phyloP scores from a whole-genome alignment of 2,888 invertebrate genomes.

The Aplocera efformata region DNA sequence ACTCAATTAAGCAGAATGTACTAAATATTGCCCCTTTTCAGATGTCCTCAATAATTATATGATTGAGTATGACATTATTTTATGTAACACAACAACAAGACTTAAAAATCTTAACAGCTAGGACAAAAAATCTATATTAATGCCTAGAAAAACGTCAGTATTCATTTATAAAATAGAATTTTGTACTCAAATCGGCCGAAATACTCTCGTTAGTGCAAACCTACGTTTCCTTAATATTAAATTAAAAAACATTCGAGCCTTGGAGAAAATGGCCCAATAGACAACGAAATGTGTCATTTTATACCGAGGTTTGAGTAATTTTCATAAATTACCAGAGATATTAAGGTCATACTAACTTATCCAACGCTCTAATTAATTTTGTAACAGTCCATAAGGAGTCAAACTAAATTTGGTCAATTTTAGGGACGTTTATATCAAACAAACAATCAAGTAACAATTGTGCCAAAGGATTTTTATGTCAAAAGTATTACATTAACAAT shows the following conservation, averaged over 20 bases:
- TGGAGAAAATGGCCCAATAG: too few species aligned
- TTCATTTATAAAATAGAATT: conserved; percentile 53
- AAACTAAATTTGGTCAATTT: too few species aligned
- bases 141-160: conserved; percentile 37
- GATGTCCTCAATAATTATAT: too few species aligned
- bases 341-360: conserved; percentile 15
- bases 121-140: conserved; percentile 36
- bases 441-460: too few species aligned
- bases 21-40: too few species aligned
- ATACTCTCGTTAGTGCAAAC: conserved; percentile 24
- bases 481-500: too few species aligned
- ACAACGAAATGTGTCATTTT: too few species aligned
- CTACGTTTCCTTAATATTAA: conserved; percentile 2
- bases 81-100: conserved; percentile 19
- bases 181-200: conserved; percentile 73
- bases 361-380: conserved; percentile 24
- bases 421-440: too few species aligned
- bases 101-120: conserved; percentile 28
- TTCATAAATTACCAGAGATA: not conserved
- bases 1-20: too few species aligned
- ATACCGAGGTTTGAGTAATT: too few species aligned
- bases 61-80: conserved; percentile 1
- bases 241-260: too few species aligned
- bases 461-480: too few species aligned
- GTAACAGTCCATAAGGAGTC: conserved; percentile 13